A percentile compares a stretch with the other conserved stretches of the same genome.
Evolutionary conservation across 23 tunicate genomes (phyloP).

Genomic region (Diplosoma virens): DNA sequence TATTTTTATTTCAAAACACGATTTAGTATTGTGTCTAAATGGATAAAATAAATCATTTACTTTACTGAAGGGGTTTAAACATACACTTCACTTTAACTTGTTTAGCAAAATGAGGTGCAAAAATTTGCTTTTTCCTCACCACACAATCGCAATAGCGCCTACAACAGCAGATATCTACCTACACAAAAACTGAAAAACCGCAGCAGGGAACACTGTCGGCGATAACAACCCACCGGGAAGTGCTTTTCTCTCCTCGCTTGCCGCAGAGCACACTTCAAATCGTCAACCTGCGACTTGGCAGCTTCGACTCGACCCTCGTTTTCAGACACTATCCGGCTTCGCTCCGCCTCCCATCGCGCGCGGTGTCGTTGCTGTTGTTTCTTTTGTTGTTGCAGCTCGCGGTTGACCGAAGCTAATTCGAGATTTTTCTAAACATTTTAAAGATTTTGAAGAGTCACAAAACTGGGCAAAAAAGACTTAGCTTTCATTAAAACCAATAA

Average conservation of each 20-base stretch:
- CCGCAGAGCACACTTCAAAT: constrained; percentile 57
- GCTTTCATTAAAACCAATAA: background rate
- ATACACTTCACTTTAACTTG: too few relatives aligned
- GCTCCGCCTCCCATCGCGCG: constrained; percentile 60
- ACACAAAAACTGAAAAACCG: background rate
- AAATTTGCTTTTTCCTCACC: too few relatives aligned
- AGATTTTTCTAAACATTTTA: constrained; percentile 30
- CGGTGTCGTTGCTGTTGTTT: constrained; percentile 41
- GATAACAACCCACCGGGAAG: constrained; percentile 26
- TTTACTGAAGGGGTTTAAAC: too few relatives aligned
- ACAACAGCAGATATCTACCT: too few relatives aligned
- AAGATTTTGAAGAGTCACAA: background rate
- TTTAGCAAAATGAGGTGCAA: too few relatives aligned
- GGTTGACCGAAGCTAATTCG: constrained; percentile 27
- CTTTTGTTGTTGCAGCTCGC: constrained; percentile 75
- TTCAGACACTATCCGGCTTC: constrained; percentile 13
- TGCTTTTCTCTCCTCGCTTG: constrained; percentile 57
- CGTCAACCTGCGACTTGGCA: constrained; percentile 53
- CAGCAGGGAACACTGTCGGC: background rate
- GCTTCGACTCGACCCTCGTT: constrained; percentile 14
- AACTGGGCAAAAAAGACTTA: too few relatives aligned
- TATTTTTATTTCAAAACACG: too few relatives aligned
- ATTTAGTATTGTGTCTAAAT: too few relatives aligned
- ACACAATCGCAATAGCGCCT: too few relatives aligned
- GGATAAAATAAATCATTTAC: too few relatives aligned